Percentiles rank a stretch among this genome's conserved stretches.
Conservation (phyloP, 1,140 invertebrate genomes). For the Himalopsyche phryganea region DNA sequence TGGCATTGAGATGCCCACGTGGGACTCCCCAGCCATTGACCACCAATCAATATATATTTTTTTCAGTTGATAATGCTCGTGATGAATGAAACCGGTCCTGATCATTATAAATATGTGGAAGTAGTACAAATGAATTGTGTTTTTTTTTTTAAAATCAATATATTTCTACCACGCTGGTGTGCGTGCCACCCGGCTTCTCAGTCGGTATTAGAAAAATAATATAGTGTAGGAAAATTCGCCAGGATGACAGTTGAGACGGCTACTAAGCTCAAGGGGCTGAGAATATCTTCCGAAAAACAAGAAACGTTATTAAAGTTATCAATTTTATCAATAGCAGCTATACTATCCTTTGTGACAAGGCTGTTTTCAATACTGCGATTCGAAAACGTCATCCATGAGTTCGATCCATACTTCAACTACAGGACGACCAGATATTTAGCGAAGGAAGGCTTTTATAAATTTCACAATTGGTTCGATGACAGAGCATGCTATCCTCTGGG, state of each 20-base stretch:
- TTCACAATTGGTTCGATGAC: slow-evolving; percentile 99
- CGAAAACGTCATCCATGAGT: slow-evolving; percentile 98
- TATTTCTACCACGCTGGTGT: slow-evolving; percentile 22
- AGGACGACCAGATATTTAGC: slow-evolving; percentile 91
- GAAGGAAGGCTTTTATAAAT: slow-evolving; percentile 95
- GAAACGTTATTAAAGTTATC: slow-evolving; percentile 90
- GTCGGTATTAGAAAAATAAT: slow-evolving; percentile 10
- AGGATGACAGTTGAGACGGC: slow-evolving; percentile 21
- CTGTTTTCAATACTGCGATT: slow-evolving; percentile 95
- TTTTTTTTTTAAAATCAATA: too few relatives aligned
- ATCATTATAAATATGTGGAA: too few relatives aligned
- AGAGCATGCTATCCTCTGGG: slow-evolving; percentile 97
- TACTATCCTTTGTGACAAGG: slow-evolving; percentile 93
- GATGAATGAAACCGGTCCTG: too few relatives aligned
- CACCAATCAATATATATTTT: too few relatives aligned
- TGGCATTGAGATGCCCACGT: too few relatives aligned
- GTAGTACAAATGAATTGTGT: too few relatives aligned
- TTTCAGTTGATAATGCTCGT: too few relatives aligned
- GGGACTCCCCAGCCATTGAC: too few relatives aligned
- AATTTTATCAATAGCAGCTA: slow-evolving; percentile 85
- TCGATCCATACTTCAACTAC: slow-evolving; percentile 99
- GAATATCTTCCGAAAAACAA: slow-evolving; percentile 72
- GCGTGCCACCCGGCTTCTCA: slow-evolving; percentile 17
- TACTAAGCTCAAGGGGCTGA: slow-evolving; percentile 11
- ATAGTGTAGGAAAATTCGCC: slow-evolving; percentile 4